Evolutionary conservation across 2,797 vertebrate genomes (phyloP).

Genomic region (Rhincodon typus): DNA sequence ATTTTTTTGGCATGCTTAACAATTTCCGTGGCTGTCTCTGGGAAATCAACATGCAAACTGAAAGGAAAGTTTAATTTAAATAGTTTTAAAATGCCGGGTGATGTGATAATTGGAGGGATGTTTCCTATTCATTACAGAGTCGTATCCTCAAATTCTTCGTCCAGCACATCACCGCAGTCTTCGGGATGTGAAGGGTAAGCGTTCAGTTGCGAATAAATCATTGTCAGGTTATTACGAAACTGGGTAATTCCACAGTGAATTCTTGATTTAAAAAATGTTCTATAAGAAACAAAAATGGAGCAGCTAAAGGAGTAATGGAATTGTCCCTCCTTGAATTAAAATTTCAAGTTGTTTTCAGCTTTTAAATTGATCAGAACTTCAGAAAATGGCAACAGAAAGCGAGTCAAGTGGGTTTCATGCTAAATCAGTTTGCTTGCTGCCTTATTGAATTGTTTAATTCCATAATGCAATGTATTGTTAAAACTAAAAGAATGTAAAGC

Average conservation of each 20-base stretch:
- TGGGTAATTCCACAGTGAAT: not conserved
- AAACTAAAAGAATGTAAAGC: not conserved
- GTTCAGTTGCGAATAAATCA: not conserved
- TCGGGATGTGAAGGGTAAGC: slow-evolving; percentile 71
- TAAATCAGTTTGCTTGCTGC: not conserved
- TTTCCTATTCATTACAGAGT: slow-evolving; percentile 69
- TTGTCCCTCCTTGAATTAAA: not conserved
- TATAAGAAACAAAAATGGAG: not conserved
- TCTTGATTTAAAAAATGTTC: not conserved
- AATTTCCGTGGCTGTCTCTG: slow-evolving; percentile 39
- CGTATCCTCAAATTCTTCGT: slow-evolving; percentile 57
- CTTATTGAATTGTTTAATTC: not conserved
- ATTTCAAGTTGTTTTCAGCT: not conserved
- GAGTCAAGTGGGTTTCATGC: not conserved
- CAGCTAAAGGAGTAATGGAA: not conserved
- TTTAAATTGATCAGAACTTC: not conserved
- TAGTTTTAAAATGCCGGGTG: slow-evolving; percentile 65
- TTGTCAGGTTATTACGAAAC: not conserved
- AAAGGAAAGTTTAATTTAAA: slow-evolving; percentile 77
- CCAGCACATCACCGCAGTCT: slow-evolving; percentile 61
- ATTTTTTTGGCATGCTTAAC: slow-evolving; percentile 50
- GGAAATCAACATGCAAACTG: slow-evolving; percentile 61
- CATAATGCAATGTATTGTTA: not conserved
- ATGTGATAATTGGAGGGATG: slow-evolving; percentile 68
- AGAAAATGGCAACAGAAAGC: not conserved